These are phyloP conservation scores for Galeopterus variegatus DNA, from an alignment of 2,113 vertebrate species.

Conservation along the genomic window DNA sequence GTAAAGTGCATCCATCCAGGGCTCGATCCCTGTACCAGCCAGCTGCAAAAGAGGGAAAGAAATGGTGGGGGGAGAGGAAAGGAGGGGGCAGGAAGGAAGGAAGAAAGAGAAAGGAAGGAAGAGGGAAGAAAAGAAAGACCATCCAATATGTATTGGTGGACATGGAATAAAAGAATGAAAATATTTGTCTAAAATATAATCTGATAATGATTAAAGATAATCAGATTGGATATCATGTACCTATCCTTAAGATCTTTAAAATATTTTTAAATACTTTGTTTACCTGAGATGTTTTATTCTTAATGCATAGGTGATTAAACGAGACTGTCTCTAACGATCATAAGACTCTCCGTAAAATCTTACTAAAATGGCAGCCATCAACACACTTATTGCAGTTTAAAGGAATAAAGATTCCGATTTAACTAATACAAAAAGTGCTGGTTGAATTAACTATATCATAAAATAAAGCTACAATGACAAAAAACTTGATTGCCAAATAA, in stretches of 20 bases:
- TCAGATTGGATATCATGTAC: background rate
- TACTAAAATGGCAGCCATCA: background rate
- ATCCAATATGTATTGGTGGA: background rate
- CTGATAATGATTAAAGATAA: background rate
- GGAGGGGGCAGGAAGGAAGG: no score
- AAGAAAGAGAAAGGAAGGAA: no score
- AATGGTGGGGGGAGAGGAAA: no score
- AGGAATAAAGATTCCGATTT: background rate
- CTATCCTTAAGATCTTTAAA: constrained; percentile 7
- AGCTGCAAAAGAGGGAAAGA: no score
- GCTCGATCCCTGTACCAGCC: no score
- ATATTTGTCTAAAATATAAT: background rate
- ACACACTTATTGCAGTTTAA: background rate
- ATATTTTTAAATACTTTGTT: no score
- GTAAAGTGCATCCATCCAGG: background rate
- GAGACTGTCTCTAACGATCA: background rate
- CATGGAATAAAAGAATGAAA: background rate
- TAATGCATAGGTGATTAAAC: background rate
- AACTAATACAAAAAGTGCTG: background rate
- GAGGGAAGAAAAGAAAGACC: no score
- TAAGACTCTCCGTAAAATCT: background rate
- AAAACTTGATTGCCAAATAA: background rate
- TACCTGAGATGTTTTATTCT: background rate
- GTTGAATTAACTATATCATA: background rate
- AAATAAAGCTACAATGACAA: constrained; percentile 10